Evolutionary conservation across 2,797 vertebrate genomes (phyloP).

Genomic region (Gallinago solitaria): DNA sequence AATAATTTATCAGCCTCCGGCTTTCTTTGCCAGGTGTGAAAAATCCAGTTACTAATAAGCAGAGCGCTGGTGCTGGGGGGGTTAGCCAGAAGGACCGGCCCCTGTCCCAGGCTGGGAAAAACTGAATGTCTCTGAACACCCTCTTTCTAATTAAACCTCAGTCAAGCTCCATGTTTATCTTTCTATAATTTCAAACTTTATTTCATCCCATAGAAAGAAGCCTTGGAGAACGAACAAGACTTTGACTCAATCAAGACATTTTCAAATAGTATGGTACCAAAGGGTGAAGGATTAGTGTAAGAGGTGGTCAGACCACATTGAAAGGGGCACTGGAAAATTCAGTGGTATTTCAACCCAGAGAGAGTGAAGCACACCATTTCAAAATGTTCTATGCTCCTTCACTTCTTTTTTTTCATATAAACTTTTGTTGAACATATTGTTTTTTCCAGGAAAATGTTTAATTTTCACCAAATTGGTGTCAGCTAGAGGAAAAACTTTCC

Average conservation of each 20-base stretch:
- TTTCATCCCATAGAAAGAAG: neutral
- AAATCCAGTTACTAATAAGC: neutral
- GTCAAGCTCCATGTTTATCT: neutral
- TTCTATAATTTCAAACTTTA: neutral
- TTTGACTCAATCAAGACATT: neutral
- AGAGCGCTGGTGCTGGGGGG: neutral
- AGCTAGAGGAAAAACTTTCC: neutral
- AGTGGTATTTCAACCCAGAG: neutral
- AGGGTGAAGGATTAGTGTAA: neutral
- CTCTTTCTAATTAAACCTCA: neutral
- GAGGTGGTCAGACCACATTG: neutral
- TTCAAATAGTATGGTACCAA: neutral
- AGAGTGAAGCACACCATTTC: neutral
- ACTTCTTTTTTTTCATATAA: neutral
- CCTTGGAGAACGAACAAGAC: neutral
- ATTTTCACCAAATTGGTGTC: neutral
- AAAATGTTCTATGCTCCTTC: neutral
- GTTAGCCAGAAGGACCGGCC: neutral
- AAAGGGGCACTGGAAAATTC: neutral
- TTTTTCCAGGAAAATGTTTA: neutral
- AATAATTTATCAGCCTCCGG: neutral
- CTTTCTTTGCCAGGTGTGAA: neutral
- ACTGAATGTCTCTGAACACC: rapidly evolving
- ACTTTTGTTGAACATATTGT: neutral
- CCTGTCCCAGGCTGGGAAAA: neutral